Evolutionary conservation across 2,888 invertebrate species (phyloP), one percentile per base, ranked within the genome.

Genomic region (Petrolisthes cinctipes): DNA sequence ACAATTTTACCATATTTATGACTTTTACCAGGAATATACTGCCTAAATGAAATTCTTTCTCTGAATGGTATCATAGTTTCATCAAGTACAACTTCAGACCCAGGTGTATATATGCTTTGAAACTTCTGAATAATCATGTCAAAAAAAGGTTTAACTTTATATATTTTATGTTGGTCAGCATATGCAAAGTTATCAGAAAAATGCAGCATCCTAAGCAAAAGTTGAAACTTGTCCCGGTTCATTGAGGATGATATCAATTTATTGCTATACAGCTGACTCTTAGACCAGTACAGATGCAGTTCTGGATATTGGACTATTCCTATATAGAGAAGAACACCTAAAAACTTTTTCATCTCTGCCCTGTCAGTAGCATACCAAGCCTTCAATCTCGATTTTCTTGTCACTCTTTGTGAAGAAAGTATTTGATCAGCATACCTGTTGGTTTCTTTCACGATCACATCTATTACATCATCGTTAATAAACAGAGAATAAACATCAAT

Each of bases 381-480:
- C 54, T 66, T 83, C 7, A 78, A 51, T 83, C 71, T 83, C 9
- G 66, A 78, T 17, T 78, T 76, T 54, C 78, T 53, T 76, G 83
- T 86, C 9, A 78, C 20, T n/a, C 37, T 75, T 61, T 5, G 68
- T 56, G 66, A 51, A 76, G 57, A 66, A 82, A 61, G 37, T 20
- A 76, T 17, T 57, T 82, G 82, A 83, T 83, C 82, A 54, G 78
- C 78, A 86, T 14, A 83, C 66, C 83, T 75, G 82, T 87, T 87
- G n/a, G 83, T 78, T 78, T 83, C 86, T 20, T 37, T 54, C 51
- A 86, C 86, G 75, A 87, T 83, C n/a, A 83, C 57, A 78, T 83
- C 79, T 68, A 87, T 51, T 53, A 84, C 61, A 56, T 85, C 81
- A 88, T 88, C n/a, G 91, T 81, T 80, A 14, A 85, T 4, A 53